Evolutionary conservation across 1,140 invertebrate genomes (phyloP), one percentile per base, ranked within the genome.

Genomic region (Pseudachorutes palmiensis): DNA sequence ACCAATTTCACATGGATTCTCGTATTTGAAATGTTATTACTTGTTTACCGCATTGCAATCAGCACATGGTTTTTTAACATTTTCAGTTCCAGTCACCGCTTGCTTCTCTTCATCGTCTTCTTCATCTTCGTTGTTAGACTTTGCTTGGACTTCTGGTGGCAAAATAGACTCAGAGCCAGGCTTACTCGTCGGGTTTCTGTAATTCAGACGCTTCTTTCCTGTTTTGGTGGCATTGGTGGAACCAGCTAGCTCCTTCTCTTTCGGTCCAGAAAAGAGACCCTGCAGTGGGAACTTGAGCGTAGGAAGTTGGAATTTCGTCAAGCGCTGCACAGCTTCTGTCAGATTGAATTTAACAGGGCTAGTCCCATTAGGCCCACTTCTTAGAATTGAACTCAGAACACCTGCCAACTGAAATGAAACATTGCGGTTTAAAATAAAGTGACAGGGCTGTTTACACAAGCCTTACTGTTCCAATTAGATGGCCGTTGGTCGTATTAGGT

Each of bases 401-500:
- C 51, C 51, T 14, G 51, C 51, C 51, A 55, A 55, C 51, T 55
- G 24, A 19, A 55, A 55, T 14, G 24, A 55, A 14, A 55, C 9
- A 55, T 5, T 19, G 51, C 24, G 5, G 24, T 55, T 24, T 19
- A 24, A 16, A 5, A 55, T 55, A 14, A 16, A 12, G 12, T 55
- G 51, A 24, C 24, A 55, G 24, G 51, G 5, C 24, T 14, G 24
- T 14, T 55, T 55, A 55, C 12, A 24, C 5, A 55, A 55, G 5
- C 5, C 24, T 55, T 55, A 55, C 51, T 14, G 51, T 55, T 55
- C 51, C 51, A 55, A 55, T 55, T 19, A 55, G 51, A 26, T 55
- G 12, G 9, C 51, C 51, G 24, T 12, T 55, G 5, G 51, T 55
- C 9, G 51, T 5, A 5, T 5, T 9, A 5, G 51, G 9, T 16